These are phyloP conservation scores for Clavelina lepadiformis DNA, from an alignment of 23 tunicate genomes.

Conservation along the genomic window DNA sequence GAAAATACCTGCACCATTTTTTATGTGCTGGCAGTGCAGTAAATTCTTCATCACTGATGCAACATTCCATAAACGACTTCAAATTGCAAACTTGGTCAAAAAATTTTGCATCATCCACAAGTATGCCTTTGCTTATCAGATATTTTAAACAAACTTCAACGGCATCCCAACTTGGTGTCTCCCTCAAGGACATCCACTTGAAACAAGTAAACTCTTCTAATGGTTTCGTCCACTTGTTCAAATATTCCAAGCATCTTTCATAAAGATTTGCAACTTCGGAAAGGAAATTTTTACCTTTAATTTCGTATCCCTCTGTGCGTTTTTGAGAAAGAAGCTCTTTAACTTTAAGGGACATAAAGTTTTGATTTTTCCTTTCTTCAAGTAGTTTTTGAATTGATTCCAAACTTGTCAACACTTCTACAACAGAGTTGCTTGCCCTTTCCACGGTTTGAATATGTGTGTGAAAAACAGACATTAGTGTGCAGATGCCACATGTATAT, in stretches of 20 bases:
- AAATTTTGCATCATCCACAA: background rate
- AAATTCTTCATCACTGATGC: constrained; percentile 14
- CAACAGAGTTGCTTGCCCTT: background rate
- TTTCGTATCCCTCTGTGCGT: constrained; percentile 8
- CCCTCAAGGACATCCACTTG: constrained; percentile 21
- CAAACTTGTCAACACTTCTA: background rate
- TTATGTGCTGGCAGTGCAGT: constrained; percentile 15
- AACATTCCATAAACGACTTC: constrained; percentile 2
- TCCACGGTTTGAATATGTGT: background rate
- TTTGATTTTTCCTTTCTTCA: background rate
- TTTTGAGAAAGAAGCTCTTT: constrained; percentile 10
- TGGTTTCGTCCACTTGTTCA: constrained; percentile 14
- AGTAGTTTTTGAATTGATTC: background rate
- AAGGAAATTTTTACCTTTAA: constrained; percentile 6
- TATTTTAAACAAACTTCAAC: constrained; percentile 5
- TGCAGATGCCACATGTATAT: constrained; percentile 4
- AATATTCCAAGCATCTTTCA: constrained; percentile 15
- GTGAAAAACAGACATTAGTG: background rate
- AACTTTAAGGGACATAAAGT: background rate
- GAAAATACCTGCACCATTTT: constrained; percentile 19
- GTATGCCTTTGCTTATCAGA: constrained; percentile 16
- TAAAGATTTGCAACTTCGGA: constrained; percentile 12
- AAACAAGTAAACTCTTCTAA: constrained; percentile 2
- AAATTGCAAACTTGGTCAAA: background rate
- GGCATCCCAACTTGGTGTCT: constrained; percentile 17